These are phyloP conservation scores for Barypeithes pellucidus DNA, from an alignment of 2,888 invertebrate genomes.

Conservation along the genomic window DNA sequence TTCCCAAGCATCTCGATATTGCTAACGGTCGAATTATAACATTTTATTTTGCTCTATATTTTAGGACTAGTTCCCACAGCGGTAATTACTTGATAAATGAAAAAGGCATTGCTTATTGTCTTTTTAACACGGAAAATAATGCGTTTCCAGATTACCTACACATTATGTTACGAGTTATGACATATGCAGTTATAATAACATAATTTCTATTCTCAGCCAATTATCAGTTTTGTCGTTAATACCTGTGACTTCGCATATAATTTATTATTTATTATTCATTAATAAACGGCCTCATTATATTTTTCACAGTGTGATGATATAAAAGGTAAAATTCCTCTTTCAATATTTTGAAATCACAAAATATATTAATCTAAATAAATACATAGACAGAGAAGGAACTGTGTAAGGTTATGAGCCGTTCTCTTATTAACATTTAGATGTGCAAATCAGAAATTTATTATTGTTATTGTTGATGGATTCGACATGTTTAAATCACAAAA, in stretches of 20 bases:
- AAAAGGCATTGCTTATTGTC: neutral
- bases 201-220: neutral
- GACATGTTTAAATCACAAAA: too few relatives aligned
- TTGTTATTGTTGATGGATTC: too few relatives aligned
- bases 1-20: neutral
- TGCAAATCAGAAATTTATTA: too few relatives aligned
- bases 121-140: conserved; percentile 10
- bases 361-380: too few relatives aligned
- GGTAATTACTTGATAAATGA: conserved; percentile 2
- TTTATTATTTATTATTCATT: neutral
- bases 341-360: too few relatives aligned
- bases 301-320: too few relatives aligned
- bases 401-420: too few relatives aligned
- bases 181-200: neutral
- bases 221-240: neutral
- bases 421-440: too few relatives aligned
- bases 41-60: conserved; percentile 20
- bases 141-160: conserved; percentile 3
- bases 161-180: conserved; percentile 3
- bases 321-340: too few relatives aligned
- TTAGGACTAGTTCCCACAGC: conserved; percentile 8
- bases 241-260: neutral
- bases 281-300: neutral
- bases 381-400: too few relatives aligned
- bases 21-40: neutral